Percentiles rank a stretch among this genome's conserved stretches.
These are phyloP conservation scores for Zelostemma sp. DNA, from an alignment of 1,140 invertebrate genomes.

Conservation along the genomic window DNA sequence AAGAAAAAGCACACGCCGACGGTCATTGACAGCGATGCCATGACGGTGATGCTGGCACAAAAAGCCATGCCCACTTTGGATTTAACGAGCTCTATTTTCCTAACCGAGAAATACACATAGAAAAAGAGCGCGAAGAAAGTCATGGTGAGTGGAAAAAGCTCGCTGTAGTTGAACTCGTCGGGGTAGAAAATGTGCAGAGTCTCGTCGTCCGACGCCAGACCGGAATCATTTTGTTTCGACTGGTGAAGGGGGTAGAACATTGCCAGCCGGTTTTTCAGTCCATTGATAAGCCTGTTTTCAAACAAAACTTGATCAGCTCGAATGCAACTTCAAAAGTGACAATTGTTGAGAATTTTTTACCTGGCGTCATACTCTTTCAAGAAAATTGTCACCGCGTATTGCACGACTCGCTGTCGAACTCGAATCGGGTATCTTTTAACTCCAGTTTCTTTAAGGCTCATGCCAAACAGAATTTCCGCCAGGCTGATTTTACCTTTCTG, in stretches of 20 bases:
- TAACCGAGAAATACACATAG: conserved; percentile 95
- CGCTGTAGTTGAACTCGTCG: conserved; percentile 87
- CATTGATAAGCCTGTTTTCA: conserved; percentile 80
- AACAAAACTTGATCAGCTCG: conserved; percentile 2
- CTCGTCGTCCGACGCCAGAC: conserved; percentile 58
- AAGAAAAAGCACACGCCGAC: conserved; percentile 95
- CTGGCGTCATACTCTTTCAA: conserved; percentile 83
- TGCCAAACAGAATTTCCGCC: conserved; percentile 93
- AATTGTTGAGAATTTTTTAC: conserved; percentile 64
- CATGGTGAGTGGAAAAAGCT: conserved; percentile 86
- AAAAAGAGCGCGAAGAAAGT: conserved; percentile 89
- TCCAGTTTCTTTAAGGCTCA: conserved; percentile 90
- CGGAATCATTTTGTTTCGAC: conserved; percentile 58
- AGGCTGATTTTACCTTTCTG: conserved; percentile 85
- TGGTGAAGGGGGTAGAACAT: conserved; percentile 80
- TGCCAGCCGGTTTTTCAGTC: conserved; percentile 79
- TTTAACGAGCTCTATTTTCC: conserved; percentile 94
- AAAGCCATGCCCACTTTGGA: conserved; percentile 93
- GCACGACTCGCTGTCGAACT: conserved; percentile 85
- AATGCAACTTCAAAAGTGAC: not conserved
- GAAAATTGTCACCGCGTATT: conserved; percentile 91
- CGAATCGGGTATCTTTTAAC: conserved; percentile 88
- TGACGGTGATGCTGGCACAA: conserved; percentile 88
- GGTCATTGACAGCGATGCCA: conserved; percentile 92
- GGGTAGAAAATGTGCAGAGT: conserved; percentile 87